A percentile compares a stretch with the other conserved stretches of the same genome.
phyloP scores from a whole-genome alignment of 2,797 vertebrate genomes.

The Esox masquinongy region DNA sequence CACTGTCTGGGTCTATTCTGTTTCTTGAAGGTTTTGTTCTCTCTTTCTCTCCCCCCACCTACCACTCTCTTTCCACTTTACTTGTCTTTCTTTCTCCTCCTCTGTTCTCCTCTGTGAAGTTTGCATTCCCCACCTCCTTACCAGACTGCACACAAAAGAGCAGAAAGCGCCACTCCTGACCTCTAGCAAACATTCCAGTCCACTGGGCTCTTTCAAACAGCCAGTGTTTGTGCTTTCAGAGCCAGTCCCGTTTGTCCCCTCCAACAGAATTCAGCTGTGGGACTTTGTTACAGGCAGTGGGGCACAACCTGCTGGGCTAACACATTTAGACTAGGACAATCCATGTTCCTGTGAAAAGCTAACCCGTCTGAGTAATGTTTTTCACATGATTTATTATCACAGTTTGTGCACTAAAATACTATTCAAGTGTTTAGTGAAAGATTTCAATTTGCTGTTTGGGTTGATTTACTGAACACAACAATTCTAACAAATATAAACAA shows the following conservation, averaged over 20 bases:
- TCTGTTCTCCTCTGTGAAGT: conserved; percentile 65
- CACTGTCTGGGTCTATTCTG: conserved; percentile 37
- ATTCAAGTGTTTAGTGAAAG: background rate
- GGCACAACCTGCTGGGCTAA: background rate
- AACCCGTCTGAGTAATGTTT: background rate
- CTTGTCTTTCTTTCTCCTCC: conserved; percentile 46
- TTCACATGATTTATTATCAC: background rate
- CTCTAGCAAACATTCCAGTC: conserved; percentile 77
- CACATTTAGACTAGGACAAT: background rate
- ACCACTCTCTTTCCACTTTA: conserved; percentile 25
- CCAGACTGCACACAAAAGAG: conserved; percentile 77
- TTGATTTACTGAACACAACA: background rate
- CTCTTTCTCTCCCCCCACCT: conserved; percentile 43
- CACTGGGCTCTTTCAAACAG: conserved; percentile 45
- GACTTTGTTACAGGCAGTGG: background rate
- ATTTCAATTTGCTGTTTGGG: background rate
- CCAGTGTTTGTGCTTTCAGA: conserved; percentile 27
- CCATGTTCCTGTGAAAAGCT: background rate
- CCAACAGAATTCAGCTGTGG: conserved; percentile 33
- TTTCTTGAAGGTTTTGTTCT: conserved; percentile 26
- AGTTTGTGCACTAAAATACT: background rate
- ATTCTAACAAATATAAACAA: background rate
- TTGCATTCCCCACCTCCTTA: conserved; percentile 82
- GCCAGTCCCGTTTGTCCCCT: conserved; percentile 27
- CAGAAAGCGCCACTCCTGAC: conserved; percentile 70